These are phyloP conservation scores for Laspeyria flexula DNA, from an alignment of 2,888 invertebrate species.

Conservation along the genomic window DNA sequence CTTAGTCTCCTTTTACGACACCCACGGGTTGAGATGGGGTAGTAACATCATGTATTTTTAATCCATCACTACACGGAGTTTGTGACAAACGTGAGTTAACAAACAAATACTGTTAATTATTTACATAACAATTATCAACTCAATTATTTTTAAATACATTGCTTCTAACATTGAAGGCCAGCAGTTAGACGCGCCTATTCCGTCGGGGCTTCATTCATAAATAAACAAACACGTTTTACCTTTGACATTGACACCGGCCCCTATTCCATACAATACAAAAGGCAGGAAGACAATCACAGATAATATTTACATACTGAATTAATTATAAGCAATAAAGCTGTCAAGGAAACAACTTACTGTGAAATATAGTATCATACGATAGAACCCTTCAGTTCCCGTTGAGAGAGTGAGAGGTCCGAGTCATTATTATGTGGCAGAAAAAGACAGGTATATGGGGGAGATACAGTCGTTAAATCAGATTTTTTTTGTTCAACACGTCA, in stretches of 20 bases:
- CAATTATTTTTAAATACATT: too few relatives aligned
- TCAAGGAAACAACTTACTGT: constrained; percentile 1
- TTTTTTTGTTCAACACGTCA: not conserved
- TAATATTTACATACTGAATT: constrained; percentile 5
- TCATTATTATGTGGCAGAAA: not conserved
- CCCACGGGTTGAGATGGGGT: too few relatives aligned
- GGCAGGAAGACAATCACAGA: not conserved
- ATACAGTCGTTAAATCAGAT: not conserved
- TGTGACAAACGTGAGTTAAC: too few relatives aligned
- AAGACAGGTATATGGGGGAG: not conserved
- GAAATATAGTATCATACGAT: constrained; percentile 1
- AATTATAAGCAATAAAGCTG: constrained; percentile 7
- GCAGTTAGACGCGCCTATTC: too few relatives aligned
- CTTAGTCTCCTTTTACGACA: too few relatives aligned
- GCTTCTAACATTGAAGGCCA: too few relatives aligned
- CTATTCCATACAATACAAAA: not conserved
- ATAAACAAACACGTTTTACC: not conserved
- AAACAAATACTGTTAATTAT: too few relatives aligned
- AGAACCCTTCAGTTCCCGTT: not conserved
- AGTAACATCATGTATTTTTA: too few relatives aligned
- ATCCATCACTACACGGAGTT: too few relatives aligned
- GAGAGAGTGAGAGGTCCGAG: not conserved
- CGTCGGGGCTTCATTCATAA: too few relatives aligned
- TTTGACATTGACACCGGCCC: not conserved
- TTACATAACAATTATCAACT: too few relatives aligned